phyloP scores from a whole-genome alignment of 2,797 vertebrate species.

The Peromyscus nudipes region DNA sequence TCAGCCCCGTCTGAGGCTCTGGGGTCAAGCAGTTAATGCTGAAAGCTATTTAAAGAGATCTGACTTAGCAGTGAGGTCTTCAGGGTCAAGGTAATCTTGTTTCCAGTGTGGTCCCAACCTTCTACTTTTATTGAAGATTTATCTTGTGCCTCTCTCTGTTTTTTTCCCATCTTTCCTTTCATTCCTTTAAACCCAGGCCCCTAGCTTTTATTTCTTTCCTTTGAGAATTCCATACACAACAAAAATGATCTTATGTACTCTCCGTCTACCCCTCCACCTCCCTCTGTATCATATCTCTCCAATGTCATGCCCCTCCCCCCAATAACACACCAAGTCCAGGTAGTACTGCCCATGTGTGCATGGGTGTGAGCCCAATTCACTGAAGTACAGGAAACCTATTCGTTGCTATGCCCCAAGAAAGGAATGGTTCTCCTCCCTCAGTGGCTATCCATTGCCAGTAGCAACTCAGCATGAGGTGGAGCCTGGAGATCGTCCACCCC shows the following conservation, averaged over 20 bases:
- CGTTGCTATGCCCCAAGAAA: neutral
- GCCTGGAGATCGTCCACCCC: no score
- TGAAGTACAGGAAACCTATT: neutral
- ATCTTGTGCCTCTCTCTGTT: neutral
- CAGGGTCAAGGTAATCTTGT: neutral
- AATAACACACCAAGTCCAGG: neutral
- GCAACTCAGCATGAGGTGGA: neutral
- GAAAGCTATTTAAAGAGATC: neutral
- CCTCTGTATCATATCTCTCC: no score
- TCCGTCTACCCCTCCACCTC: neutral
- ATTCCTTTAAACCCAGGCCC: neutral
- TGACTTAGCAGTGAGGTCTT: neutral
- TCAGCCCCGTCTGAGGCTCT: neutral
- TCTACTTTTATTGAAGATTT: neutral
- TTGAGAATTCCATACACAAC: neutral
- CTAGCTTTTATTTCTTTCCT: neutral
- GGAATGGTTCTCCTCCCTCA: neutral
- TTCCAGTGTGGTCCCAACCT: neutral
- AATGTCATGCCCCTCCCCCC: neutral
- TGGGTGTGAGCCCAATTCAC: neutral
- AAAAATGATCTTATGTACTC: neutral
- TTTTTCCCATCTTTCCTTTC: neutral
- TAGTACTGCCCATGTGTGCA: neutral
- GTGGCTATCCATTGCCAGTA: neutral
- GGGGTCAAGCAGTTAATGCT: neutral